A percentile compares a stretch with the other conserved stretches of the same genome.
Conservation (phyloP, 2,797 vertebrate species). For the Chrosomus eos region DNA sequence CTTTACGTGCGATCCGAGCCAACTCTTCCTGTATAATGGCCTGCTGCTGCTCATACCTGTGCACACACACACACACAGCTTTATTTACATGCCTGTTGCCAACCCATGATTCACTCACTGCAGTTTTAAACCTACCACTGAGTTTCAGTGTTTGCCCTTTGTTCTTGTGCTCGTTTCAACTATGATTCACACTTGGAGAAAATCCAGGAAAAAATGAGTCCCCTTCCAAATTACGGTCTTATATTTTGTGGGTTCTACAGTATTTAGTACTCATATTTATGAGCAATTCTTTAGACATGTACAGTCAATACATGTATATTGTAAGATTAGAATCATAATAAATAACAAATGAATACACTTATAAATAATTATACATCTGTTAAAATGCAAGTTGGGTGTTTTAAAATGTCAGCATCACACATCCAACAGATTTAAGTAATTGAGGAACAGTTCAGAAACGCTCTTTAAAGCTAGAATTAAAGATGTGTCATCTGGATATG, state of each 20-base stretch:
- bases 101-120: not conserved
- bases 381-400: not conserved
- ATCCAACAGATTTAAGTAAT: not conserved
- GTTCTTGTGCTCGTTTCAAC: not conserved
- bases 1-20: slow-evolving; percentile 75
- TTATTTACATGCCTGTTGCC: slow-evolving; percentile 16
- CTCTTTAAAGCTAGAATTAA: not conserved
- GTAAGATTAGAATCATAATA: not conserved
- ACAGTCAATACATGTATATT: not conserved
- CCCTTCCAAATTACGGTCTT: not conserved
- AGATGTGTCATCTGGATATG: not conserved
- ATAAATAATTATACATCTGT: not conserved
- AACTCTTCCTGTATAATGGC: slow-evolving; percentile 81
- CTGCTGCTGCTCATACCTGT: slow-evolving; percentile 85
- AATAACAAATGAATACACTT: not conserved
- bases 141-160: not conserved
- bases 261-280: no score
- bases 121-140: slow-evolving; percentile 16
- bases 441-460: not conserved
- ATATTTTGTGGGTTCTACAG: not conserved
- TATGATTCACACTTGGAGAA: slow-evolving; percentile 16
- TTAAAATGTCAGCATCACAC: not conserved
- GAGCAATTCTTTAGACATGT: not conserved
- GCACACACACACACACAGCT: slow-evolving; percentile 9
- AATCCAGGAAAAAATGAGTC: slow-evolving; percentile 15